Evolutionary conservation across 2,888 invertebrate species (phyloP), one percentile per base, ranked within the genome.

Genomic region (Tenthredo scrophulariae): DNA sequence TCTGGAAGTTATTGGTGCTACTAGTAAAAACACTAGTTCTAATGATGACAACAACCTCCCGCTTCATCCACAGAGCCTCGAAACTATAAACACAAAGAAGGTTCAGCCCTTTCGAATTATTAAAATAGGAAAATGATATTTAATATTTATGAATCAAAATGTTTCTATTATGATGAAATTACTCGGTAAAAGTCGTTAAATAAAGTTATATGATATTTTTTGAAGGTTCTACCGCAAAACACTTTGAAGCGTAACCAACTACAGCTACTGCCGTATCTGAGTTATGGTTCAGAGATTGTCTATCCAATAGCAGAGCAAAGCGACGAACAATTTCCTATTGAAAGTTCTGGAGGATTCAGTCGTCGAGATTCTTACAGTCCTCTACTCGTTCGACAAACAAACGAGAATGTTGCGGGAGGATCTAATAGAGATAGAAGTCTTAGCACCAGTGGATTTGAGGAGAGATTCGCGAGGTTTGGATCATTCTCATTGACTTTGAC

Each of bases 241-340:
- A 93, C 92, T 29, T 89, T 93, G 85, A 93, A 92, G 86, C 91
- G 93, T 84, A 93, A 93, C 87, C 93, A 92, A 86, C 88, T 93
- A 46, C 92, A 93, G 85, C 87, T 93, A 87, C 88, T 93, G 87
- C 92, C 92, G 77, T 92, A 92, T 88, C 90, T 95, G 86, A 95
- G 95, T 58, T 96, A 96, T 88, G 96, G 96, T 18, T 96, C 97
- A 1, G 97, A 97, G 93, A 96, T 97, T 85, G 96, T 97, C 1
- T 97, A 97, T 92, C 97, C 97, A 4, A 97, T 97, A 88, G 97
- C 97, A 0, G 97, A 97, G 93, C 97, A 97, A 91, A 96, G 96
- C 0, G 97, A 97, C 90, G 97, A 97, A 92, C 96, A 94, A 92
- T 91, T 92, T 87, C 88, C 92, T 86, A 90, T 91, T 88, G 91